A percentile compares a stretch with the other conserved stretches of the same genome.
Conservation (phyloP, 2,113 vertebrate species). For the Scophthalmus maximus region DNA sequence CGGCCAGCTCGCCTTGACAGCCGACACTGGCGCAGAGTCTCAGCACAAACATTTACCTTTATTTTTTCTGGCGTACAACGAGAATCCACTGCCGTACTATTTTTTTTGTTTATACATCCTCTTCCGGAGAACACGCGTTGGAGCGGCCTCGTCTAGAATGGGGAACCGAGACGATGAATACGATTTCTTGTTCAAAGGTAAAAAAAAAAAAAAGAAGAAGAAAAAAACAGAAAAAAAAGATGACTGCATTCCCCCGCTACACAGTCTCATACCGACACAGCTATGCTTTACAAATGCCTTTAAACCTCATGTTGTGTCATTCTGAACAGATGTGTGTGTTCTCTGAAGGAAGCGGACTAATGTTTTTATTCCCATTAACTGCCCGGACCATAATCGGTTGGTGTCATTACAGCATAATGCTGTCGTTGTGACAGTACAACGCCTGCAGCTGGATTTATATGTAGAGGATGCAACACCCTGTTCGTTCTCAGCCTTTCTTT, state of each 20-base stretch:
- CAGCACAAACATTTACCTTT: slow-evolving; percentile 55
- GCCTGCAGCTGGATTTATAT: slow-evolving; percentile 72
- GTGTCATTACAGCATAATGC: slow-evolving; percentile 61
- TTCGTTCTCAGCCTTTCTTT: slow-evolving; percentile 26
- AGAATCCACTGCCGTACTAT: slow-evolving; percentile 31
- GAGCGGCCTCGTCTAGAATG: slow-evolving; percentile 83
- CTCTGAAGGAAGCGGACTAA: not conserved
- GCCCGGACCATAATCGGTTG: slow-evolving; percentile 50
- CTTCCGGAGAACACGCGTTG: slow-evolving; percentile 68
- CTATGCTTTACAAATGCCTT: slow-evolving; percentile 27
- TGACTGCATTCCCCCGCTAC: slow-evolving; percentile 56
- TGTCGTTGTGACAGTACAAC: slow-evolving; percentile 68
- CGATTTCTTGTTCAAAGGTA: slow-evolving; percentile 90
- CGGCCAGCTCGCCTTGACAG: slow-evolving; percentile 81
- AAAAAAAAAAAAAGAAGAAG: slow-evolving; percentile 57
- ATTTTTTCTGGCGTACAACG: slow-evolving; percentile 41
- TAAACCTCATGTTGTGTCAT: slow-evolving; percentile 40
- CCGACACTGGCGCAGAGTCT: slow-evolving; percentile 80
- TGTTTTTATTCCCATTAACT: slow-evolving; percentile 34
- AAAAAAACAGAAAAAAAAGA: slow-evolving; percentile 61
- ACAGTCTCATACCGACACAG: slow-evolving; percentile 37
- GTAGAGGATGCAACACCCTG: slow-evolving; percentile 62
- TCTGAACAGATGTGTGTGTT: slow-evolving; percentile 5
- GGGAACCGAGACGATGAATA: slow-evolving; percentile 89
- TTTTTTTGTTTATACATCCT: slow-evolving; percentile 52